Conservation (phyloP, 2,797 vertebrate species). For the Phataginus tricuspis region DNA sequence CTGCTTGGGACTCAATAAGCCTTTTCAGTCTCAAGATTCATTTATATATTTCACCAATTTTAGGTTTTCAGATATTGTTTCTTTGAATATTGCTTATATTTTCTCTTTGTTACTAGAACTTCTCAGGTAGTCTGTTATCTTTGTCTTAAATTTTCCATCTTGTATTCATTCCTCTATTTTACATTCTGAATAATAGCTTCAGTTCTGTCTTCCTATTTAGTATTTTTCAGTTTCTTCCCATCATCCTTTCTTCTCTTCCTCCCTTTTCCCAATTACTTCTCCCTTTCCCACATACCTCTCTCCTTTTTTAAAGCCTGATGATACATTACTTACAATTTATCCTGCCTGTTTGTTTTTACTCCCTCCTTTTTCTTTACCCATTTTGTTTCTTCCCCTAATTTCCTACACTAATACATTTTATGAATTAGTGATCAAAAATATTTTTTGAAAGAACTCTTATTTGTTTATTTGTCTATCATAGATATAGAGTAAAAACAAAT, state of each 20-base stretch:
- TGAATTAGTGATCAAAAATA: constrained; percentile 3
- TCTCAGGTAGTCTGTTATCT: background rate
- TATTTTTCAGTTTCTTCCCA: background rate
- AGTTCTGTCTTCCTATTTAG: background rate
- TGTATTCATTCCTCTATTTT: background rate
- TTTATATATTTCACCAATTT: background rate
- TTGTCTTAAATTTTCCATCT: background rate
- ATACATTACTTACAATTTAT: background rate
- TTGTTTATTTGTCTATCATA: constrained; percentile 12
- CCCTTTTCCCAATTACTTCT: background rate
- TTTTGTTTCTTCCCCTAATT: background rate
- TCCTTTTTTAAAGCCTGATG: background rate
- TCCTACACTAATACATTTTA: background rate
- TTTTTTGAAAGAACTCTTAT: constrained; percentile 22
- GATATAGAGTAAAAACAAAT: background rate
- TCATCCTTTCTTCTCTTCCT: background rate
- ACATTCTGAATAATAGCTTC: background rate
- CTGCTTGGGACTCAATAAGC: background rate
- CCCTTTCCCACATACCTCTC: background rate
- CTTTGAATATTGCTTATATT: background rate
- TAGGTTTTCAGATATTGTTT: background rate
- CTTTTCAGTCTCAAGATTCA: background rate
- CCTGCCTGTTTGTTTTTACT: background rate
- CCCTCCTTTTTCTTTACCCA: background rate
- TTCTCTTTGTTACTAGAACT: background rate